Base-by-base conservation (phyloP, 2,797 vertebrate species). In the Chaetophractus vellerosus region DNA sequence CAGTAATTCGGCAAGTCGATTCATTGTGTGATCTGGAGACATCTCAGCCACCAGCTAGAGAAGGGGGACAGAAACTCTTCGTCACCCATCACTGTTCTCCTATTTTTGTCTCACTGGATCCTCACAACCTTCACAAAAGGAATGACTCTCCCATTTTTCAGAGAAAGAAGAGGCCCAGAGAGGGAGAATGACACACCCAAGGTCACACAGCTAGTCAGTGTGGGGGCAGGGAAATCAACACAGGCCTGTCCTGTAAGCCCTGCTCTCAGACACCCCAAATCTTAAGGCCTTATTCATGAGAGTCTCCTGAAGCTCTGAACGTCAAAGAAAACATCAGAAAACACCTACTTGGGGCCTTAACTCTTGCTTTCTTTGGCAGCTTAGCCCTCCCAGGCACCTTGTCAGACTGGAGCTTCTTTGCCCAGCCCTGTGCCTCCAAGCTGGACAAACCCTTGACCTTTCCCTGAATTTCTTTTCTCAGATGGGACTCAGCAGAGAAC, bases 141-240 rank as follows among this genome's bases (percentile, higher is more conserved):
- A 64, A 52, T 92, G 48, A 81, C 31, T 36, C 26, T 87, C 28
- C 38, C 15, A 21, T 21, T 71, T 84, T 86, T 26, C 61, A 90
- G 57, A 79, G 38, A 76, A 93, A 80, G 81, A 71, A 80, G 75
- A 78, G 82, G n/a, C 15, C 76, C 6, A 31, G 50, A 61, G 69
- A 52, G 28, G n/a, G 21, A 57, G 72, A 57, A 57, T 18, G 31
- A 48, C 18, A 74, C 31, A 71, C 33, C 18, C n/a, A 78, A 59
- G n/a, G 28, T 14, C 89, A 28, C 1, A 14, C 9, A 4, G 36
- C 9, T 41, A 19, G 7, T 48, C 26, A 8, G 61, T 64, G 8
- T 45, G n/a, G 78, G 24, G 85, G 21, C 26, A 31, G 41, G 15
- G 26, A 38, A 83, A 38, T 38, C 66, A 66, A 14, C 38, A 33